Evolutionary conservation across 2,113 vertebrate species (phyloP), one percentile per base, ranked within the genome.

Genomic region (Rutilus rutilus): DNA sequence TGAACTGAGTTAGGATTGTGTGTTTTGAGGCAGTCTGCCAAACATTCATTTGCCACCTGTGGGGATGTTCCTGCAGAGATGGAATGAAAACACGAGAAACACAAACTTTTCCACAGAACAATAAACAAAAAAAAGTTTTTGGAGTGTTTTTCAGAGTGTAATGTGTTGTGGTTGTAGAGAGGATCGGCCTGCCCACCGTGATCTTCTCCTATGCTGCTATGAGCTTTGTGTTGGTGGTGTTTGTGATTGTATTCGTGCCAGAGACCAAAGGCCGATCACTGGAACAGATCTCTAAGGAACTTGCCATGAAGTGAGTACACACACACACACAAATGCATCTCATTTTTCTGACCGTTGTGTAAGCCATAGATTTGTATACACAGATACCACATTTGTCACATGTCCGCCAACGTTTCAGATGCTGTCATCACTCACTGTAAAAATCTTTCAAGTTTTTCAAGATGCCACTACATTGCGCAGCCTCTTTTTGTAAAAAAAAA

Each of bases 281-380:
- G 92, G 98, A 99, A 91, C 96, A 98, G 91, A 99, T 99, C 92
- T 98, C 97, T 5, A 94, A 94, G 93, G 95, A 98, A 84, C 93
- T 99, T 52, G 96, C 96, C 25, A 96, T 96, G 93, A 94, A 94
- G 97, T 99, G 92, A 96, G 96, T 91, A 87, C 15, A 87, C n/a
- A n/a, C 15, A 36, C 36, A 57, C 17, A 81, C 12, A 25, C 42
- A 57, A 33, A 23, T 60, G 25, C 17, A 3, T 19, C 3, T 62
- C 15, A 19, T 54, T 54, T 21, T 54, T 2, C 52, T 21, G 52
- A 54, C 7, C 52, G 7, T 6, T 54, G 6, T 54, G 17, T 19
- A 19, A 52, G 50, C 50, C 50, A 15, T 52, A 50, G 47, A 50
- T 54, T 19, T 6, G 52, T 52, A 54, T 2, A 54, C 52, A 4